Evolutionary conservation across 2,888 invertebrate species (phyloP).

Genomic region (Luperina testacea): DNA sequence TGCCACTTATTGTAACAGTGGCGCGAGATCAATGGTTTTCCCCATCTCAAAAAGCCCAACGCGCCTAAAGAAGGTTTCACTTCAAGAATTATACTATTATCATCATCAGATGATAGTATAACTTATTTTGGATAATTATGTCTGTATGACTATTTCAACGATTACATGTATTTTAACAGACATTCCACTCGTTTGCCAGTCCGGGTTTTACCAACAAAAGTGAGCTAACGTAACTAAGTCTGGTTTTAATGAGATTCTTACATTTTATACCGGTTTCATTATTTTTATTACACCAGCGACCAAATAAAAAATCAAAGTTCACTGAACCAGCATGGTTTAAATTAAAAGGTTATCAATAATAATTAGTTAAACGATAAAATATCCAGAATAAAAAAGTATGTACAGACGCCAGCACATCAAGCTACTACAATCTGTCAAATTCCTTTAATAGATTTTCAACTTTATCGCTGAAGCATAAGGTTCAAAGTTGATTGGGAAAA

Average conservation of each 20-base stretch:
- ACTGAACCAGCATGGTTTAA: background rate
- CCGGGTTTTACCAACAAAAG: background rate
- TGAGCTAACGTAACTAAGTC: background rate
- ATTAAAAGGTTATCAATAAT: background rate
- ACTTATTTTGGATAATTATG: background rate
- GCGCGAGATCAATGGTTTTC: too few relatives aligned
- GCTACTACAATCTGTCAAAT: too few relatives aligned
- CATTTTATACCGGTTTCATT: background rate
- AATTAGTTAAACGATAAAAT: constrained; percentile 5
- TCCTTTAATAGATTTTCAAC: too few relatives aligned
- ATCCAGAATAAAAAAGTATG: background rate
- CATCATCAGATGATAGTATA: background rate
- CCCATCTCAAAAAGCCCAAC: too few relatives aligned
- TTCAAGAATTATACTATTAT: too few relatives aligned
- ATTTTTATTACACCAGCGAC: too few relatives aligned
- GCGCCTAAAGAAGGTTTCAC: too few relatives aligned
- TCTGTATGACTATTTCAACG: background rate
- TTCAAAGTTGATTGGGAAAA: too few relatives aligned
- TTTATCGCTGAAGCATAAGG: too few relatives aligned
- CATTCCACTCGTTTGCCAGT: background rate
- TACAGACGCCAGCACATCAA: too few relatives aligned
- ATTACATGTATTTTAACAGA: background rate
- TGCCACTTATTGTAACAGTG: too few relatives aligned
- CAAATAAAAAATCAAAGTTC: background rate
- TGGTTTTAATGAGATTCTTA: background rate